Evolutionary conservation across 1,140 invertebrate genomes (phyloP), one percentile per base, ranked within the genome.

Genomic region (Aphaenogaster floridana): DNA sequence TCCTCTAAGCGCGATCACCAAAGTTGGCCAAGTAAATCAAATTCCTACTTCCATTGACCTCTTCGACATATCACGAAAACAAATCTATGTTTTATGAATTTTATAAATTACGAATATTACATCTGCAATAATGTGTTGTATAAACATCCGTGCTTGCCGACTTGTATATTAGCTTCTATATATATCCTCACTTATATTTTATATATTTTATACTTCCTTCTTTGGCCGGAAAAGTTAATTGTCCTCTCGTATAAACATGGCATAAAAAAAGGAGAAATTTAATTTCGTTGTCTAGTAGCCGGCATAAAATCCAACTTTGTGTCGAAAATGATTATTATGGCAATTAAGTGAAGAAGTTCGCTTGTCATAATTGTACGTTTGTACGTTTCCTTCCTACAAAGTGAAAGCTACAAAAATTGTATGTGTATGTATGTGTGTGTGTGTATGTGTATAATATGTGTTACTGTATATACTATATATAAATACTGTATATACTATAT

Each of bases 1-100:
- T 85, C 84, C 64, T 79, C 17, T 81, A 63, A 50, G 17, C 21
- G 13, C 50, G 63, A 57, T 39, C 42, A 34, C 13, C 77, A 61
- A 91, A 87, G 64, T 88, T 66, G 48, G 72, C 21, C 8, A 28
- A 48, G 59, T 89, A 83, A 80, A 59, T 74, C 52, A 6, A 45
- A 57, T 1, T 42, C 59, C 15, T 63, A 21, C 57, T 59, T 81
- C 34, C 72, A 61, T 80, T 81, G 72, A 54, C 36, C 34, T 17
- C 0, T 36, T 64, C 36, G 69, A 59, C 8, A 9, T 42, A 8
- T 13, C 57, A 66, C 86, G 21, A 74, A 28, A 5, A 45, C 42
- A 69, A 48, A 68, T 45, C n/a, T 2, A 42, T 21, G 21, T 48
- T 3, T 69, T 34, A 1, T 69, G 17, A 48, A 48, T 69, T 69